These are phyloP conservation scores for Sebastes iracundus DNA, from an alignment of 2,797 vertebrate genomes.

Conservation along the genomic window DNA sequence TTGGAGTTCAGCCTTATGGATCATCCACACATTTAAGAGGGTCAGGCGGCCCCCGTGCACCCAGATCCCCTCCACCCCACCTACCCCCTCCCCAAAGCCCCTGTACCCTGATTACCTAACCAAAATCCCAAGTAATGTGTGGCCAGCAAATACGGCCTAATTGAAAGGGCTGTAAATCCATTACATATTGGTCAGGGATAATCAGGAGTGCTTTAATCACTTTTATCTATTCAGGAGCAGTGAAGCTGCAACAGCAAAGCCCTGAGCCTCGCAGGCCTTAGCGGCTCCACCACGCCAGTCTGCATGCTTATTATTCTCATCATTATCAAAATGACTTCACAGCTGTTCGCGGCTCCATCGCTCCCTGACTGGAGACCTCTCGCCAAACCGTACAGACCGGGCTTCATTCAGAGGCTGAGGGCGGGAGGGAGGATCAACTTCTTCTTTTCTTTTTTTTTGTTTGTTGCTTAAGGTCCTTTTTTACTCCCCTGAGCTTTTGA, in stretches of 20 bases:
- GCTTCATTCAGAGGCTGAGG: slow-evolving; percentile 85
- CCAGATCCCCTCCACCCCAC: slow-evolving; percentile 76
- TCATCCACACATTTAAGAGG: slow-evolving; percentile 79
- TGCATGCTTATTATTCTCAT: slow-evolving; percentile 97
- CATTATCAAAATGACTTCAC: slow-evolving; percentile 99
- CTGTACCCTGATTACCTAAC: slow-evolving; percentile 91
- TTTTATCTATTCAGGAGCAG: slow-evolving; percentile 99
- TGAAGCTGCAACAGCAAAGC: slow-evolving; percentile 98
- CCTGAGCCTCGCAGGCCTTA: slow-evolving; percentile 90
- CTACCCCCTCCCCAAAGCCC: slow-evolving; percentile 76
- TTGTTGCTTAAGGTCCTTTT: slow-evolving; percentile 1
- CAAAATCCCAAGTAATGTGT: slow-evolving; percentile 95
- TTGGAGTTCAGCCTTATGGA: slow-evolving; percentile 80
- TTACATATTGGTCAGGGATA: slow-evolving; percentile 99
- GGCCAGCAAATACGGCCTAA: slow-evolving; percentile 98
- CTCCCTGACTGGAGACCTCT: slow-evolving; percentile 92
- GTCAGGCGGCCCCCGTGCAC: slow-evolving; percentile 85
- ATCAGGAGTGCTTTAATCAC: slow-evolving; percentile 99
- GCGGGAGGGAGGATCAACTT: slow-evolving; percentile 5
- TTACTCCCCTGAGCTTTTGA: not conserved
- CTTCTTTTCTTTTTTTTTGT: slow-evolving; percentile 3
- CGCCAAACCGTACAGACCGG: slow-evolving; percentile 60
- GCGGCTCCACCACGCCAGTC: slow-evolving; percentile 74
- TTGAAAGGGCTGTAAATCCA: slow-evolving; percentile 99
- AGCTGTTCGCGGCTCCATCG: slow-evolving; percentile 93